phyloP scores from a whole-genome alignment of 1,140 invertebrate genomes.

The Sarcophaga peregrina region DNA sequence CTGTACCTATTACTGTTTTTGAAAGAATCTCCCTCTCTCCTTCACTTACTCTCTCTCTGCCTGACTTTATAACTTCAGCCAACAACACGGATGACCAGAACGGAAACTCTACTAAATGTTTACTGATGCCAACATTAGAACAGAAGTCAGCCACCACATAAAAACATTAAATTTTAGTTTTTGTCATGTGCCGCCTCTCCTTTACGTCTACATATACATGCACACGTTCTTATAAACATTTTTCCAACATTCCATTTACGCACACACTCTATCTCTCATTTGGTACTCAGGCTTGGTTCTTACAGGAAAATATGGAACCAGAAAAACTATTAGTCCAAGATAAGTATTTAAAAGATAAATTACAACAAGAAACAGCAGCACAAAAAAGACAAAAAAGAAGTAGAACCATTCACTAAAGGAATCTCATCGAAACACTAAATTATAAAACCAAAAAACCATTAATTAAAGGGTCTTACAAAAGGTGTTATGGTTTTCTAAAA shows the following conservation, averaged over 20 bases:
- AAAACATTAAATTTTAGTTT: background rate
- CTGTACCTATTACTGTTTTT: no score
- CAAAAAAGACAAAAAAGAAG: no score
- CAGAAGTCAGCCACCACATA: background rate
- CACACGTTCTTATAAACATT: background rate
- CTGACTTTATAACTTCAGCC: no score
- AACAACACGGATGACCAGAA: no score
- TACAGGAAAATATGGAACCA: no score
- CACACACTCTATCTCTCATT: background rate
- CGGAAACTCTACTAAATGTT: no score
- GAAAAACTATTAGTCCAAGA: background rate
- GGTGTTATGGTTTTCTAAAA: no score
- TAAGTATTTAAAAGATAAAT: slow-evolving; percentile 21
- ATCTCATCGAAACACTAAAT: background rate
- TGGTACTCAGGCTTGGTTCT: background rate
- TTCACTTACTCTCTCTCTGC: no score
- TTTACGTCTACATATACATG: background rate
- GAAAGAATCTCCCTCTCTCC: no score
- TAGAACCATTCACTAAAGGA: background rate
- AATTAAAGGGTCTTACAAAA: no score
- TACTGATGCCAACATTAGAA: no score
- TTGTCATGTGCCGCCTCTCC: background rate
- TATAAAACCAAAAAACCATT: slow-evolving; percentile 2
- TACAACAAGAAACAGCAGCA: background rate
- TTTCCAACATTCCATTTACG: background rate